Evolutionary conservation across 2,797 vertebrate genomes (phyloP).

Genomic region (Glossophaga mutica): DNA sequence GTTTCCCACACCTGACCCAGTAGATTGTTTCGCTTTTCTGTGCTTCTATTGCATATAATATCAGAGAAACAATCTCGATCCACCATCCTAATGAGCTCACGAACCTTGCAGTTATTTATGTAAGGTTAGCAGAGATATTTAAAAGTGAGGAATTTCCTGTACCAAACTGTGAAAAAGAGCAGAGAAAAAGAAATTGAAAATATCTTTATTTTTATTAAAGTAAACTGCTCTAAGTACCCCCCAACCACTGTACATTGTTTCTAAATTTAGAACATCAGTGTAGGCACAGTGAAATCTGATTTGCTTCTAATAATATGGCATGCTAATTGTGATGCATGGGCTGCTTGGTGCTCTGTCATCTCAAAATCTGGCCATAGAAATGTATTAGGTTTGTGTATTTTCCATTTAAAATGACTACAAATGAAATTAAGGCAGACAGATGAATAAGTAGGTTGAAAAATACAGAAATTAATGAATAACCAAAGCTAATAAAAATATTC

Average conservation of each 20-base stretch:
- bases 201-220: slow-evolving; percentile 67
- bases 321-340: slow-evolving; percentile 80
- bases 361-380: slow-evolving; percentile 70
- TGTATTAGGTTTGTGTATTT: slow-evolving; percentile 63
- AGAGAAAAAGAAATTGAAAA: slow-evolving; percentile 62
- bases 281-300: slow-evolving; percentile 81
- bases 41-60: slow-evolving; percentile 25
- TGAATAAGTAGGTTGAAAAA: slow-evolving; percentile 58
- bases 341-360: slow-evolving; percentile 69
- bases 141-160: slow-evolving; percentile 61
- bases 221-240: slow-evolving; percentile 69
- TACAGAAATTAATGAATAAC: slow-evolving; percentile 53
- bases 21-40: slow-evolving; percentile 63
- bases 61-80: not conserved
- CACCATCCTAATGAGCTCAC: slow-evolving; percentile 26
- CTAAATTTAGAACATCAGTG: slow-evolving; percentile 82
- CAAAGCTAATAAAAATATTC: slow-evolving; percentile 58
- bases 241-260: slow-evolving; percentile 77
- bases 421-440: slow-evolving; percentile 65
- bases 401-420: slow-evolving; percentile 67
- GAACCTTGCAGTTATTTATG: slow-evolving; percentile 56
- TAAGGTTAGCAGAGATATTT: slow-evolving; percentile 59
- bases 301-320: slow-evolving; percentile 82
- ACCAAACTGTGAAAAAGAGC: slow-evolving; percentile 28
- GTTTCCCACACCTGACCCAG: slow-evolving; percentile 50